phyloP scores from a whole-genome alignment of 1,140 invertebrate species.

The Tribolium madens region DNA sequence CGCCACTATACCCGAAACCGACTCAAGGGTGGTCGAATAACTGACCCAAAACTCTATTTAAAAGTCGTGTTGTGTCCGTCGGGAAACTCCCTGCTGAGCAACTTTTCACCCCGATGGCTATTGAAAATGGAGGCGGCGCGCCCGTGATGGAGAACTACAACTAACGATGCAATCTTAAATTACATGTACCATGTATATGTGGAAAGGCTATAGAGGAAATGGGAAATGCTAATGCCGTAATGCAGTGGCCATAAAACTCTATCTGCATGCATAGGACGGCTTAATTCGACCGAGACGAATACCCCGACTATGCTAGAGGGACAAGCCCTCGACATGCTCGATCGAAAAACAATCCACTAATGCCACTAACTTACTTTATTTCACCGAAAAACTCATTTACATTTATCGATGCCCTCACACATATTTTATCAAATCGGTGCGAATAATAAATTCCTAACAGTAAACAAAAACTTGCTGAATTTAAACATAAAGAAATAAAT shows the following conservation, averaged over 20 bases:
- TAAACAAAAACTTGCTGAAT: background rate
- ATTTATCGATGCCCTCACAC: background rate
- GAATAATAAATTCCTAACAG: background rate
- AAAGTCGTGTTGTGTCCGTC: constrained; percentile 50
- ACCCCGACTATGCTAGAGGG: constrained; percentile 8
- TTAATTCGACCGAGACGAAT: constrained; percentile 46
- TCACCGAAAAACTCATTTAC: background rate
- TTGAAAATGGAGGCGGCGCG: constrained; percentile 43
- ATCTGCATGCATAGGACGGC: constrained; percentile 52
- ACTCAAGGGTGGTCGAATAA: constrained; percentile 39
- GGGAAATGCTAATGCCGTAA: constrained; percentile 54
- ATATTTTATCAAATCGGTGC: background rate
- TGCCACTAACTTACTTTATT: background rate
- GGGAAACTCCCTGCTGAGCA: constrained; percentile 50
- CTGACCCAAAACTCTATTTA: constrained; percentile 51
- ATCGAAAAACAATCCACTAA: constrained; percentile 33
- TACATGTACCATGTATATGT: constrained; percentile 51
- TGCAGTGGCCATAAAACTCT: constrained; percentile 50
- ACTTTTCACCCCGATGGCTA: constrained; percentile 54
- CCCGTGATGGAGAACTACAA: constrained; percentile 43
- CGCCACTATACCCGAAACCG: constrained; percentile 4
- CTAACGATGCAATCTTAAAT: constrained; percentile 55
- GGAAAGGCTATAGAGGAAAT: constrained; percentile 50
- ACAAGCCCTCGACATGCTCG: constrained; percentile 18
- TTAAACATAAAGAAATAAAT: too few species aligned